A percentile compares a stretch with the other conserved stretches of the same genome.
phyloP scores from a whole-genome alignment of 2,888 invertebrate species.

The Epistrophe eligans region DNA sequence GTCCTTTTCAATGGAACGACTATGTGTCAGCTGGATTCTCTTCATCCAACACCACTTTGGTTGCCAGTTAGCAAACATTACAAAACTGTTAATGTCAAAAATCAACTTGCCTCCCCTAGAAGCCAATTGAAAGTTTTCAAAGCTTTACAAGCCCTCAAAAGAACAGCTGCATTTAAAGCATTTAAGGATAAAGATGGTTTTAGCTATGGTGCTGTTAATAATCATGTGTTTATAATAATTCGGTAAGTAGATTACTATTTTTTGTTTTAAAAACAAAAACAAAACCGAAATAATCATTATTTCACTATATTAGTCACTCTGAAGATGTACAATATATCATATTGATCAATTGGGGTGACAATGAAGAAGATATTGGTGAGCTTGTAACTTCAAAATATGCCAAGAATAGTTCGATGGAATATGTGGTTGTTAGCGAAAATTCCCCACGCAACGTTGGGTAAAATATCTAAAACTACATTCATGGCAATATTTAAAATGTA shows the following conservation, averaged over 20 bases:
- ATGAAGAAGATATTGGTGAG: slow-evolving; percentile 77
- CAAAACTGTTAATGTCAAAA: slow-evolving; percentile 85
- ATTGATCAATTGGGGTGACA: slow-evolving; percentile 80
- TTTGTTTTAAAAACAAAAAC: no score
- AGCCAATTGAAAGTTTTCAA: slow-evolving; percentile 87
- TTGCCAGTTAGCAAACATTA: slow-evolving; percentile 88
- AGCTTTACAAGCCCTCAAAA: slow-evolving; percentile 84
- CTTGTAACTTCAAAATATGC: slow-evolving; percentile 64
- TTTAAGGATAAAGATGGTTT: slow-evolving; percentile 79
- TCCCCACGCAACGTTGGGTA: slow-evolving; percentile 79
- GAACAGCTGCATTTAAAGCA: slow-evolving; percentile 81
- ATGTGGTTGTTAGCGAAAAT: slow-evolving; percentile 78
- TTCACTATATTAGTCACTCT: slow-evolving; percentile 72
- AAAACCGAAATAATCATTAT: no score
- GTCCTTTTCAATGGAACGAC: slow-evolving; percentile 87
- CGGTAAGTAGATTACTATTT: slow-evolving; percentile 71
- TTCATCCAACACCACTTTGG: slow-evolving; percentile 86
- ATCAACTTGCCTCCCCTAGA: slow-evolving; percentile 84
- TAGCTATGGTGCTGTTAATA: slow-evolving; percentile 79
- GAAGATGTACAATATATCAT: slow-evolving; percentile 79
- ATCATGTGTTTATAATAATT: slow-evolving; percentile 81
- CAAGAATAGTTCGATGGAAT: slow-evolving; percentile 77
- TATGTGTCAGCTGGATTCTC: slow-evolving; percentile 86
- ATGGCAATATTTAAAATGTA: not conserved
- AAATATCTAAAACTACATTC: slow-evolving; percentile 10